A percentile compares a stretch with the other conserved stretches of the same genome.
Evolutionary conservation across 2,888 invertebrate species (phyloP).

Genomic region (Limnephilus auricula): DNA sequence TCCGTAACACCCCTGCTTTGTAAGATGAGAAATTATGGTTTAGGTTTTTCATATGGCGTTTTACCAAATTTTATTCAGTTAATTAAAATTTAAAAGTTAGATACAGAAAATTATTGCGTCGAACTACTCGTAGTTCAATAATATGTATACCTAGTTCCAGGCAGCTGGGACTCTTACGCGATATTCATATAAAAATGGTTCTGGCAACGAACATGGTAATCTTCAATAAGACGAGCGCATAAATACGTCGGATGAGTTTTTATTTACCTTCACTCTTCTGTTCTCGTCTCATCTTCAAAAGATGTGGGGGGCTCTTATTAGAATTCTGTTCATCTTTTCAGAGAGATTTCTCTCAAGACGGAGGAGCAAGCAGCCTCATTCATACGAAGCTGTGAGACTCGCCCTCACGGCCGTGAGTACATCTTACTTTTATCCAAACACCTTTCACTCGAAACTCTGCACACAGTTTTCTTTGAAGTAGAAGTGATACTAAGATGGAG

Average conservation of each 20-base stretch:
- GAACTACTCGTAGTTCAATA: too few species aligned
- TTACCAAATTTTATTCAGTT: too few species aligned
- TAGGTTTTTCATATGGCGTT: too few species aligned
- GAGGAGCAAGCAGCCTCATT: conserved; percentile 17
- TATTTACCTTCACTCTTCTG: neutral
- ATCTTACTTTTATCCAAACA: neutral
- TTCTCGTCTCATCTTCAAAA: neutral
- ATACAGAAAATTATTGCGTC: too few species aligned
- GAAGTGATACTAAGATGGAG: neutral
- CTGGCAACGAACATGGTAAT: neutral
- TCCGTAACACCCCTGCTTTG: too few species aligned
- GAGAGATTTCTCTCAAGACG: conserved; percentile 3
- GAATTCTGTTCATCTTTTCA: conserved; percentile 8
- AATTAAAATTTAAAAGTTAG: too few species aligned
- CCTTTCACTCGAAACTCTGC: neutral
- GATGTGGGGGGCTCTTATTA: conserved; percentile 27
- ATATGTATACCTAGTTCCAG: too few species aligned
- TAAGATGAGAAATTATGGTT: too few species aligned
- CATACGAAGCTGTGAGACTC: neutral
- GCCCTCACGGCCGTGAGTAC: neutral
- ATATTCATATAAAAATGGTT: too few species aligned
- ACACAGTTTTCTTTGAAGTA: conserved; percentile 8
- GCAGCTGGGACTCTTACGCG: too few species aligned
- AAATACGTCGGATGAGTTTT: conserved; percentile 4
- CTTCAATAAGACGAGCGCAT: neutral